These are phyloP conservation scores for Lamprologus ornatipinnis DNA, from an alignment of 2,113 vertebrate species.

Conservation along the genomic window DNA sequence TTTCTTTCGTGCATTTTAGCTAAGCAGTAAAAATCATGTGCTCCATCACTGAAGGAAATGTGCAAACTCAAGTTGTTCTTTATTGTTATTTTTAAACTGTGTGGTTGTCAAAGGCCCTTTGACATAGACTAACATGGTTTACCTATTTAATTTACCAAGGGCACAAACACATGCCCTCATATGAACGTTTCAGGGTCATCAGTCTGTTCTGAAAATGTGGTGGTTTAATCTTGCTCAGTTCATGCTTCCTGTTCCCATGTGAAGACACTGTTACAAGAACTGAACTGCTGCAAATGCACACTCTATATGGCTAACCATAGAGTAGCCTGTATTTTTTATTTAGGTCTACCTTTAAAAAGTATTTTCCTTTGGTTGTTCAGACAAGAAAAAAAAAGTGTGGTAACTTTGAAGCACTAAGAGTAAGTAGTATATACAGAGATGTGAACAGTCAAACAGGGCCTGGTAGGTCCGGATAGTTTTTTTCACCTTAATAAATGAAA, in stretches of 20 bases:
- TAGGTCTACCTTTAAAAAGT: background rate
- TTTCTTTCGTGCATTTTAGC: background rate
- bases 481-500: background rate
- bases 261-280: background rate
- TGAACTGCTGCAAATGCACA: background rate
- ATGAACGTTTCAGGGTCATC: background rate
- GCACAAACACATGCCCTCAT: background rate
- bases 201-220: background rate
- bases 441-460: background rate
- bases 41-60: background rate
- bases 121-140: background rate
- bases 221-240: background rate
- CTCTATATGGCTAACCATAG: background rate
- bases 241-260: background rate
- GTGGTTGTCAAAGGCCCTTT: background rate
- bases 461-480: background rate
- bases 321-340: background rate
- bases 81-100: background rate
- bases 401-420: background rate
- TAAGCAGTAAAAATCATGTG: background rate
- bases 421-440: background rate
- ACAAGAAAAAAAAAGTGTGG: background rate
- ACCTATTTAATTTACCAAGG: background rate
- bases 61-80: background rate
- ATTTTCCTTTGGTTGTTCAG: background rate